A percentile compares a stretch with the other conserved stretches of the same genome.
These are phyloP conservation scores for Scalopus aquaticus DNA, from an alignment of 2,113 vertebrate species.

Conservation along the genomic window DNA sequence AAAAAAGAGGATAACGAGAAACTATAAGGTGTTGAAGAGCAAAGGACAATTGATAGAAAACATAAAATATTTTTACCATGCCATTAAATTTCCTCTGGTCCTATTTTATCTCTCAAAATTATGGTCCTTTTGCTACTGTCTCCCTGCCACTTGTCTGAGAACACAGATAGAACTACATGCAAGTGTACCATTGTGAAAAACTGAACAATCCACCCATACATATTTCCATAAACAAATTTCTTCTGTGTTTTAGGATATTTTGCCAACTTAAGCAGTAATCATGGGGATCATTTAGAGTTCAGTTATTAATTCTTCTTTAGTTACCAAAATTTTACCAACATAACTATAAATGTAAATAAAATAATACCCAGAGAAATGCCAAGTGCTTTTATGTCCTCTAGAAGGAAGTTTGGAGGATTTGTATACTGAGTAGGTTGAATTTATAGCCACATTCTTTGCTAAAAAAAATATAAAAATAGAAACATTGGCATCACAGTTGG, in stretches of 20 bases:
- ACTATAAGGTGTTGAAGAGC: neutral
- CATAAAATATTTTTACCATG: neutral
- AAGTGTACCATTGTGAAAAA: neutral
- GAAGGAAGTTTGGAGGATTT: slow-evolving; percentile 64
- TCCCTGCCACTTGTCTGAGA: slow-evolving; percentile 12
- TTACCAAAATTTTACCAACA: slow-evolving; percentile 56
- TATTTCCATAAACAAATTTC: neutral
- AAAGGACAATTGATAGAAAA: slow-evolving; percentile 1
- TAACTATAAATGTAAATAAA: slow-evolving; percentile 59
- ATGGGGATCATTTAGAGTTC: slow-evolving; percentile 36
- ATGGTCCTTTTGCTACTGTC: slow-evolving; percentile 16
- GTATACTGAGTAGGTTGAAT: slow-evolving; percentile 64
- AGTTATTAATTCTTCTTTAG: slow-evolving; percentile 67
- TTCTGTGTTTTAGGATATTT: slow-evolving; percentile 39
- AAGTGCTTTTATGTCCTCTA: slow-evolving; percentile 56
- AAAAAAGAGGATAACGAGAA: neutral
- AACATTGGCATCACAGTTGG: slow-evolving; percentile 12
- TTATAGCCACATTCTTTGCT: slow-evolving; percentile 63
- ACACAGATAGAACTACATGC: neutral
- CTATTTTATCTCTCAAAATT: neutral
- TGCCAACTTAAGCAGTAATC: slow-evolving; percentile 54
- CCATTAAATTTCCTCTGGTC: neutral
- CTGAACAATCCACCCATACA: neutral
- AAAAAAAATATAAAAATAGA: slow-evolving; percentile 67
- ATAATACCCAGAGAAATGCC: slow-evolving; percentile 58